Evolutionary conservation across 2,113 vertebrate genomes (phyloP).

Genomic region (Pseudonaja textilis): DNA sequence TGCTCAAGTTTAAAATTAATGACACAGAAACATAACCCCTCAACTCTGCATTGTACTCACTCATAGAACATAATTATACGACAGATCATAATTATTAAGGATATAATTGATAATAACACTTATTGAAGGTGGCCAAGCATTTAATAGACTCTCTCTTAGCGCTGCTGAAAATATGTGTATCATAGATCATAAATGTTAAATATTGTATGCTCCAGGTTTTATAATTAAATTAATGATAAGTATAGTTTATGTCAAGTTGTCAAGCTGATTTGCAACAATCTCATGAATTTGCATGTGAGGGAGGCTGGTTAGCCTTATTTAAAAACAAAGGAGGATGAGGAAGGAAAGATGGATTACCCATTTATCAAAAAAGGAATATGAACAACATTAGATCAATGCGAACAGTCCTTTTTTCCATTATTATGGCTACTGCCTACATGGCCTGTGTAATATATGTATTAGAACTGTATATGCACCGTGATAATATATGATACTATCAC

Average conservation of each 20-base stretch:
- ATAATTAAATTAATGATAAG: slow-evolving; percentile 58
- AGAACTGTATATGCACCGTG: background rate
- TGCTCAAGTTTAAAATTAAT: slow-evolving; percentile 46
- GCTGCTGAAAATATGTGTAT: slow-evolving; percentile 35
- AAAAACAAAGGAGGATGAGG: slow-evolving; percentile 13
- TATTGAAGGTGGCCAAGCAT: slow-evolving; percentile 55
- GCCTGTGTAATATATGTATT: background rate
- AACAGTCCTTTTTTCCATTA: slow-evolving; percentile 49
- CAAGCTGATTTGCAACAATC: background rate
- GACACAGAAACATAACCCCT: slow-evolving; percentile 35
- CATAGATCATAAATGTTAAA: slow-evolving; percentile 39
- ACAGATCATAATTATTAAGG: slow-evolving; percentile 59
- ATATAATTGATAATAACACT: slow-evolving; percentile 53
- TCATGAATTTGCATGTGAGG: slow-evolving; percentile 47
- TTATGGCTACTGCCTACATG: slow-evolving; percentile 25
- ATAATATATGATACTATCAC: background rate
- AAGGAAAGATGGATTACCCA: slow-evolving; percentile 36
- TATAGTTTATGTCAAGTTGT: slow-evolving; percentile 47
- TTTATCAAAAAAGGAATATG: slow-evolving; percentile 54
- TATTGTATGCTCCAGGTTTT: slow-evolving; percentile 37
- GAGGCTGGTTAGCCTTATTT: slow-evolving; percentile 48
- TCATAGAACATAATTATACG: slow-evolving; percentile 38
- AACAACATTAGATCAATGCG: slow-evolving; percentile 56
- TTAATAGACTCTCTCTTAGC: slow-evolving; percentile 44
- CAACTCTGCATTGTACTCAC: slow-evolving; percentile 27